Conservation (phyloP, 2,113 vertebrate species). For the Protomyctophum bolini region DNA sequence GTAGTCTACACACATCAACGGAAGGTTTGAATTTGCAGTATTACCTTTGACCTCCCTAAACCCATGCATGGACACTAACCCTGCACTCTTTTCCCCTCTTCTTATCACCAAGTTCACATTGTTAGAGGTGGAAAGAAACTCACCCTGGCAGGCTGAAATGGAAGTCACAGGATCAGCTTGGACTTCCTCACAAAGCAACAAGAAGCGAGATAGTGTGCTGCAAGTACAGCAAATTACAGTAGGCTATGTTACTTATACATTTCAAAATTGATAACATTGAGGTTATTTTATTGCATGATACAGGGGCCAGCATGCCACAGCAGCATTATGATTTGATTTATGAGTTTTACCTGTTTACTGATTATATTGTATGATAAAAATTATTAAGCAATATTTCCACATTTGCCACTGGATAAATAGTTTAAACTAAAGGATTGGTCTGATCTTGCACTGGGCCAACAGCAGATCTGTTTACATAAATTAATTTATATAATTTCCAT, state of each 20-base stretch:
- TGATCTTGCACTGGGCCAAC: slow-evolving; percentile 1
- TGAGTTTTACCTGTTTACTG: slow-evolving; percentile 10
- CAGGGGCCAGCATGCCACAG: slow-evolving; percentile 6
- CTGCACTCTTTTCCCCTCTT: not conserved
- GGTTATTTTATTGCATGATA: too few species aligned
- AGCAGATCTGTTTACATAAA: slow-evolving; percentile 43
- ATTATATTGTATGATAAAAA: not conserved
- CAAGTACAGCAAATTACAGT: not conserved
- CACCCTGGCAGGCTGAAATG: not conserved
- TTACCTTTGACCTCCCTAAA: not conserved
- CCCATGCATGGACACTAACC: slow-evolving; percentile 2
- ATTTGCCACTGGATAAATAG: not conserved
- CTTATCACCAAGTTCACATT: not conserved
- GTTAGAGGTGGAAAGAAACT: not conserved
- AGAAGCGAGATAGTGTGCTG: not conserved
- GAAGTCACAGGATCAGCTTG: not conserved
- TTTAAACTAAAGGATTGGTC: not conserved
- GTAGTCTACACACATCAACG: too few species aligned
- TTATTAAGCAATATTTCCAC: slow-evolving; percentile 2
- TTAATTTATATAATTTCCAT: slow-evolving; percentile 4
- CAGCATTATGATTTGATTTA: slow-evolving; percentile 29
- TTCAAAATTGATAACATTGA: not conserved
- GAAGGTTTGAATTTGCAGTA: too few species aligned
- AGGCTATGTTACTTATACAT: not conserved
- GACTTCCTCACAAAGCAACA: not conserved